phyloP scores from a whole-genome alignment of 2,888 invertebrate genomes.

The Blastobasis adustella region DNA sequence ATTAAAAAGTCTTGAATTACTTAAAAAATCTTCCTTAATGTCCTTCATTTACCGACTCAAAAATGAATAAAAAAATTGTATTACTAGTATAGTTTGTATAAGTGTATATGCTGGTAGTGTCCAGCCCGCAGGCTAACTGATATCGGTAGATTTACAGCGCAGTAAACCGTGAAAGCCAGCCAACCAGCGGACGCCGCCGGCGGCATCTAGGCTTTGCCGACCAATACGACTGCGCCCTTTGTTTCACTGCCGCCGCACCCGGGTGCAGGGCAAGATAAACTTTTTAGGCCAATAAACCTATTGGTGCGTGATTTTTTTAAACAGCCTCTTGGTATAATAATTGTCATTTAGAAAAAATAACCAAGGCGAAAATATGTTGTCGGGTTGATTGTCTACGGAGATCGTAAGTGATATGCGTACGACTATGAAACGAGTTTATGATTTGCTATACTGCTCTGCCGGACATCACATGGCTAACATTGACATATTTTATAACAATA shows the following conservation, averaged over 20 bases:
- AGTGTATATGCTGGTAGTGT: too few relatives aligned
- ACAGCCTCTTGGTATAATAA: too few relatives aligned
- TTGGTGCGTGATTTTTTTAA: background rate
- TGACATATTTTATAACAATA: too few relatives aligned
- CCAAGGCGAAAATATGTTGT: too few relatives aligned
- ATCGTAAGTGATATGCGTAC: slow-evolving; percentile 4
- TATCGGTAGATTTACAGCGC: slow-evolving; percentile 59
- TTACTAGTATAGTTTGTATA: too few relatives aligned
- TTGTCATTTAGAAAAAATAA: background rate
- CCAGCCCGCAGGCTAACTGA: slow-evolving; percentile 13
- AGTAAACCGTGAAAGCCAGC: slow-evolving; percentile 45
- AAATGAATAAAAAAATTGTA: too few relatives aligned
- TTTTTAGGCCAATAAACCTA: background rate
- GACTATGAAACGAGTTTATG: slow-evolving; percentile 1
- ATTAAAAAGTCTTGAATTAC: too few relatives aligned
- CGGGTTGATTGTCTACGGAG: background rate
- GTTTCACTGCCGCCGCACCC: slow-evolving; percentile 12
- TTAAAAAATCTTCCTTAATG: too few relatives aligned
- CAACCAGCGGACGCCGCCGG: slow-evolving; percentile 36
- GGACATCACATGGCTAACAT: too few relatives aligned
- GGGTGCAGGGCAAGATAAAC: background rate
- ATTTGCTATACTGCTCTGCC: background rate
- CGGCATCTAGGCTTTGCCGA: slow-evolving; percentile 31
- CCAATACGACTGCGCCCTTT: slow-evolving; percentile 18
- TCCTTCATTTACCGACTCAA: too few relatives aligned